Evolutionary conservation across 2,888 invertebrate species (phyloP), one percentile per base, ranked within the genome.

Genomic region (Myopa testacea): DNA sequence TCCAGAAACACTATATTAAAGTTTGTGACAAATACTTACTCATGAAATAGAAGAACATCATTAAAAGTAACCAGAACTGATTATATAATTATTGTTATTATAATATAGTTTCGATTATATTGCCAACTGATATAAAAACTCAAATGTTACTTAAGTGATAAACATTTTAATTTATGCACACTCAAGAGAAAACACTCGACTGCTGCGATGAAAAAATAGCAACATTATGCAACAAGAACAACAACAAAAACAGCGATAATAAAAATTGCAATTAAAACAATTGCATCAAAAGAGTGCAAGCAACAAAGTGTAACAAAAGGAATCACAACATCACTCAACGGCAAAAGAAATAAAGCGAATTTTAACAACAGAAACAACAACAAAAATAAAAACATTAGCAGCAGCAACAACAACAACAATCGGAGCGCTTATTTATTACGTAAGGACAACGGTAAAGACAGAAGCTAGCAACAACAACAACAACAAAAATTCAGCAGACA

Each of bases 361-460:
- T 34, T 14, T 16, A 74, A 16, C 50, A 52, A 38, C 34, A 77
- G 67, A 73, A 50, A 68, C 37, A 73, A 76, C 37, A 50, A 67
- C 7, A 37, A 72, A 52, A 65, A 45, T 73, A 65, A 77, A 76
- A 16, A 37, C 69, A 67, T 65, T 19, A 68, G 34, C 55, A 73
- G 16, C 19, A 50, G 78, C 76, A 52, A 69, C 16, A 45, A 16
- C 58, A 67, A 34, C 52, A 62, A 79, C 52, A 76, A 73, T 80
- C 79, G 78, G 63, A 78, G 81, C 76, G 80, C 62, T 63, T 63
- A 14, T 63, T 63, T 63, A 63, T 63, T 63, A 19, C 62, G 26
- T 63, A 63, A 63, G 10, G 1, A 26, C 62, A 26, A 34, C 19
- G 26, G 34, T 63, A 5, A 63, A 63, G 26, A 63, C 16, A n/a